Base-by-base conservation (phyloP, 2,113 vertebrate genomes). In the Cephalopholis sonnerati region DNA sequence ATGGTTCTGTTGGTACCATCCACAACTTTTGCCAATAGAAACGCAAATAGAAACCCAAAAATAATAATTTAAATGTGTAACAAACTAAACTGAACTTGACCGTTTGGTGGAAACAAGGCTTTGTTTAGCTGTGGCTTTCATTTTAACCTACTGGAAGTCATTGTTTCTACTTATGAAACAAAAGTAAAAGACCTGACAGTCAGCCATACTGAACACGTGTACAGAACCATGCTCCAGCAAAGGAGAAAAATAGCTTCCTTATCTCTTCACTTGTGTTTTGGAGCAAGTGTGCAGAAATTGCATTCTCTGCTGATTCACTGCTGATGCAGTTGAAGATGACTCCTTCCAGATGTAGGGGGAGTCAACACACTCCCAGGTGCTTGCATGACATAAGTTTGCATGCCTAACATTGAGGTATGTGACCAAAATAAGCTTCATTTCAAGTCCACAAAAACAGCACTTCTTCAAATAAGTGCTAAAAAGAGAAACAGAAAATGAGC, bases 271-370 rank as follows among this genome's bases (percentile, higher is more conserved):
- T 57, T 65, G 7, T 44, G 20, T 79, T 71, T 24, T 44, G 55
- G 15, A 20, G 51, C 61, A 61, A 12, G 32, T 67, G 7, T 50
- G 74, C 71, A 83, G 58, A 74, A 70, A 66, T 59, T 18, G 25
- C 48, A n/a, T 64, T 71, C 51, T 74, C 29, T 57, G 73, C 68
- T 71, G 85, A 82, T 46, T 66, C 51, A 73, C 27, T 77, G 82
- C 73, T 88, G 72, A 82, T 74, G 83, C 61, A 63, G 46, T 69
- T 69, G 6, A 74, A 66, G 46, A 68, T 41, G 18, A 77, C 73
- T 82, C 66, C 67, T 79, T 83, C 74, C 83, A 84, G 83, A 77
- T 82, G 68, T 68, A 62, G 36, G 66, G 66, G 62, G 57, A 62
- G 67, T 84, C 50, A 50, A 67, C 48, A 64, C 41, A 64, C 69